A percentile compares a stretch with the other conserved stretches of the same genome.
phyloP scores from a whole-genome alignment of 1,140 invertebrate genomes.

The Euglossa dilemma region DNA sequence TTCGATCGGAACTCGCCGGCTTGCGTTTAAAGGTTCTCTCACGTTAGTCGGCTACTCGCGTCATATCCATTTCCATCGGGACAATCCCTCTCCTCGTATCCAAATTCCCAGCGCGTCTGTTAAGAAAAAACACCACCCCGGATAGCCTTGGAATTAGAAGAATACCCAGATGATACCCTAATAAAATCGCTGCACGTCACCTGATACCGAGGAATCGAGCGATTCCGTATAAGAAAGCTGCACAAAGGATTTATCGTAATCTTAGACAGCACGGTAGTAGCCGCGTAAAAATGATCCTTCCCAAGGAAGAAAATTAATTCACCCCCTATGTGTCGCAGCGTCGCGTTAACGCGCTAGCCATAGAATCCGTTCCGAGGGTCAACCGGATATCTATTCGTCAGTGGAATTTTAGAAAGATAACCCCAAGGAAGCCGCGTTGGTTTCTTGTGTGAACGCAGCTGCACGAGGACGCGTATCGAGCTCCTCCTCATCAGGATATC shows the following conservation, averaged over 20 bases:
- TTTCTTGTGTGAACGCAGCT: constrained; percentile 63
- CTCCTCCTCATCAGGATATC: constrained; percentile 47
- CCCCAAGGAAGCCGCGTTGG: background rate
- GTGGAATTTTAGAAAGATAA: background rate
- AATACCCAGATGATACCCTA: background rate
- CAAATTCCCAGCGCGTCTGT: too few relatives aligned
- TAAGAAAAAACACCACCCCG: too few relatives aligned
- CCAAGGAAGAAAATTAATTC: background rate
- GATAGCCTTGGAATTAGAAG: background rate
- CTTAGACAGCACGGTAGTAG: background rate
- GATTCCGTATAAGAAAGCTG: background rate
- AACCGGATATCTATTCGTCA: background rate
- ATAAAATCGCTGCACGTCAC: background rate
- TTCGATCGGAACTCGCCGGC: constrained; percentile 40
- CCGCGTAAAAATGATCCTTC: too few relatives aligned
- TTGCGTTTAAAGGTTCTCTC: constrained; percentile 41
- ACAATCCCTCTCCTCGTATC: too few relatives aligned
- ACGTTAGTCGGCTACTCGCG: background rate
- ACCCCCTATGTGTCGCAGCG: too few relatives aligned
- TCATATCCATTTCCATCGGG: background rate
- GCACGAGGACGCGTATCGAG: constrained; percentile 49
- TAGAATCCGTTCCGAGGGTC: background rate
- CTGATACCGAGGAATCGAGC: background rate
- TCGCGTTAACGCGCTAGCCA: too few relatives aligned
- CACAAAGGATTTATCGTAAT: too few relatives aligned